phyloP scores from a whole-genome alignment of 2,797 vertebrate genomes.

The Microctenopoma steveboyesi region DNA sequence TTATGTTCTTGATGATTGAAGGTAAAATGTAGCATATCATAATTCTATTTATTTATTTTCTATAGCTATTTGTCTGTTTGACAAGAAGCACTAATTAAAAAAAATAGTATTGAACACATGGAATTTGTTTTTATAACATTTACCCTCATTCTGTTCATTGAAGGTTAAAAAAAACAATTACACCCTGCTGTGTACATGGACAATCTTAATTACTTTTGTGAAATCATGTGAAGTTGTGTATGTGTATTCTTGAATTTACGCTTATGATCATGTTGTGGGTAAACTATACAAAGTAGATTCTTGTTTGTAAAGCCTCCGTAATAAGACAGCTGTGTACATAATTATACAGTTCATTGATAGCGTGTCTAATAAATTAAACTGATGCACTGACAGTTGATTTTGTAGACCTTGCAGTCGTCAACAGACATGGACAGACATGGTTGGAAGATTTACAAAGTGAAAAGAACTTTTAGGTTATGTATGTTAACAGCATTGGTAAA shows the following conservation, averaged over 20 bases:
- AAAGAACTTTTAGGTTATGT: not conserved
- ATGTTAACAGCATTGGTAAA: constrained; percentile 29
- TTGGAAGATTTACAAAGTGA: not conserved
- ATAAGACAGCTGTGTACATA: not conserved
- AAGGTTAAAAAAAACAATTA: not conserved
- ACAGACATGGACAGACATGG: not conserved
- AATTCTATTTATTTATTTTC: too few species aligned
- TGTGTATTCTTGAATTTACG: not conserved
- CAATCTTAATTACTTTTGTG: not conserved
- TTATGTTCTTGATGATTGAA: too few species aligned
- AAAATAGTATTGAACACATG: not conserved
- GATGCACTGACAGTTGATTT: not conserved
- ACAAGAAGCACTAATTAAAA: too few species aligned
- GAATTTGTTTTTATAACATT: not conserved
- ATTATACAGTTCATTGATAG: not conserved
- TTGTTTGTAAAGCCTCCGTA: not conserved
- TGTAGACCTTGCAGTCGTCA: not conserved
- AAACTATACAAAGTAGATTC: not conserved
- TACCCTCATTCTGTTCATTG: not conserved
- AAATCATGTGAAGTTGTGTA: not conserved
- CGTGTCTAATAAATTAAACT: not conserved
- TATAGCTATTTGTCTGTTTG: too few species aligned
- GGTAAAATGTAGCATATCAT: too few species aligned
- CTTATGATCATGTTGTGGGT: not conserved
- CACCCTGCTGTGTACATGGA: not conserved